These are phyloP conservation scores for Conger conger DNA, from an alignment of 2,113 vertebrate species.

Conservation along the genomic window DNA sequence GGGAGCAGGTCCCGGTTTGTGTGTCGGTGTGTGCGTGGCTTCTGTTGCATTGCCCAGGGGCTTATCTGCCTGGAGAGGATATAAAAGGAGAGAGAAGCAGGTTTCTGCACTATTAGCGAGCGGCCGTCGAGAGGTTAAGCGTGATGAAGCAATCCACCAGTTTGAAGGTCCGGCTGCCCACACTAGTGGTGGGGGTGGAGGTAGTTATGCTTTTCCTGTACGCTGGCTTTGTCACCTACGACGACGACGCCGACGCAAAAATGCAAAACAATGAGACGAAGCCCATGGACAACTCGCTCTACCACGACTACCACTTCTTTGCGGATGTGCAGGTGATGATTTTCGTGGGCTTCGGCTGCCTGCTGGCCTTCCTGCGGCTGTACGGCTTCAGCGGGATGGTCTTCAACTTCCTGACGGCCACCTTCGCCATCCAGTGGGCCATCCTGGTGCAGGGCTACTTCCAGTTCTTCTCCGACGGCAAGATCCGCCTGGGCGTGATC, in stretches of 20 bases:
- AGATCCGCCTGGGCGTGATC: constrained; percentile 49
- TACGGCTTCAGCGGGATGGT: constrained; percentile 52
- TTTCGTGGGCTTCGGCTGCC: constrained; percentile 60
- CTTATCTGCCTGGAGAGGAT: constrained; percentile 53
- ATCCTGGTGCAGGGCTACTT: constrained; percentile 59
- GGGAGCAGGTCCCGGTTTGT: constrained; percentile 26
- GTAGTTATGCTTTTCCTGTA: constrained; percentile 49
- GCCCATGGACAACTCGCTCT: constrained; percentile 30
- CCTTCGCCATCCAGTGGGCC: constrained; percentile 60
- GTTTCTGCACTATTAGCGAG: not conserved
- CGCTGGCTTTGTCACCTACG: constrained; percentile 50
- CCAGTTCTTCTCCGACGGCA: constrained; percentile 39
- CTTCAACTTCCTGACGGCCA: constrained; percentile 63
- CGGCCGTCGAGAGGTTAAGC: not conserved
- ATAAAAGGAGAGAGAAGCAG: constrained; percentile 39
- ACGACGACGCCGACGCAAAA: constrained; percentile 11
- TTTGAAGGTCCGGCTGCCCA: constrained; percentile 45
- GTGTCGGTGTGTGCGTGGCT: constrained; percentile 16
- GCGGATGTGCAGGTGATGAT: constrained; percentile 67
- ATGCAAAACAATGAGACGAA: rapidly evolving
- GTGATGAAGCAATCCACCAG: not conserved
- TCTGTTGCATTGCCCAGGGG: constrained; percentile 34
- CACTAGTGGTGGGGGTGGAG: constrained; percentile 51
- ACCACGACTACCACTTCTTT: constrained; percentile 58
- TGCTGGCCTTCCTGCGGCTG: constrained; percentile 57